Evolutionary conservation across 2,797 vertebrate species (phyloP), one percentile per base, ranked within the genome.

Genomic region (Saxicola maurus): DNA sequence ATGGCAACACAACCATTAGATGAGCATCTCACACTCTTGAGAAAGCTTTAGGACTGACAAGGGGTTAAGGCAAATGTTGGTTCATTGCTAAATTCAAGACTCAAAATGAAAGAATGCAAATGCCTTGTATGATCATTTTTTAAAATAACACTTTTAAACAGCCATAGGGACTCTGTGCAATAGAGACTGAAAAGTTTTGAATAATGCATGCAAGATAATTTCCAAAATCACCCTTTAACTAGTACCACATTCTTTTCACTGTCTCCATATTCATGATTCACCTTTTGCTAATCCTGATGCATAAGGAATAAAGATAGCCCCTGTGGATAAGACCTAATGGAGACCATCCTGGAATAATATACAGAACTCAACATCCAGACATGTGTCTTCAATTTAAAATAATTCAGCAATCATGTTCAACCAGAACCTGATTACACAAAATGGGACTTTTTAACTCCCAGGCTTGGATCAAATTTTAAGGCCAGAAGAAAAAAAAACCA

Each of bases 341-440:
- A 98, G 96, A 97, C 96, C 97, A 97, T 97, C 96, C 96, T 97
- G 97, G 95, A 98, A 97, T 96, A 97, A 98, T 97, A 96, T 93
- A 87, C 93, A 97, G 69, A 94, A 94, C 92, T 93, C 96, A 96
- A 95, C 95, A 94, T 97, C 88, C 88, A 97, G 93, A 97, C 97
- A 98, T 97, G 94, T 98, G 98, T 98, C 97, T 98, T 97, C 97
- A 97, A 98, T 98, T 98, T 97, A 97, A 95, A 97, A 97, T 98
- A 97, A 98, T 97, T 98, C 97, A 97, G 98, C 97, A 98, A 98
- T 98, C 97, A 97, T 97, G 97, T 98, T 97, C 96, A 96, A 97
- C 97, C 96, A 97, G 97, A 97, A 97, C 97, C 96, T 98, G 97
- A 98, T 98, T 98, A 97, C 96, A 97, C 96, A 98, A 97, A 98